phyloP scores from a whole-genome alignment of 2,113 vertebrate genomes.

The Odobenus rosmarus region DNA sequence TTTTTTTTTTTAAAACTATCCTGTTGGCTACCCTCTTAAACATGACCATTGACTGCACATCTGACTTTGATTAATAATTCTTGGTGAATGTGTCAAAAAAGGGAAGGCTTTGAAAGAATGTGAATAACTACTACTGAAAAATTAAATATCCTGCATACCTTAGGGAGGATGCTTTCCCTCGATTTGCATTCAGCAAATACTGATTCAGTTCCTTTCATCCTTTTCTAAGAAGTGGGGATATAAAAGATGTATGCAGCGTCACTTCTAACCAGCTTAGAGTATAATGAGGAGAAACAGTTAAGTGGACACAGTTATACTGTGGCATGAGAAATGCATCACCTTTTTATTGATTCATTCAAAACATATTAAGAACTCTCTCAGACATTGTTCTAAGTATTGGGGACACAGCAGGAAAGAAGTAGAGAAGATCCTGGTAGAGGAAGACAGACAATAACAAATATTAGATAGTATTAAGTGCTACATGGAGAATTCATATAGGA shows the following conservation, averaged over 20 bases:
- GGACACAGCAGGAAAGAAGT: not conserved
- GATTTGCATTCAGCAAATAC: not conserved
- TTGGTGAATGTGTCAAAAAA: slow-evolving; percentile 46
- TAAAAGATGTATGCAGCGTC: not conserved
- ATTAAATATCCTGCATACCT: not conserved
- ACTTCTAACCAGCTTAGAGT: not conserved
- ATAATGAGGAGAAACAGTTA: not conserved
- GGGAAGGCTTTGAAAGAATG: slow-evolving; percentile 20
- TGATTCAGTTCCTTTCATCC: not conserved
- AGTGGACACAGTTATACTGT: not conserved
- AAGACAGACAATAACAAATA: not conserved
- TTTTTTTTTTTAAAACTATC: not conserved
- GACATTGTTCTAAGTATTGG: not conserved
- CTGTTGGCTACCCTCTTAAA: not conserved
- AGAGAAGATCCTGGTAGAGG: not conserved
- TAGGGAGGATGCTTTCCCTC: not conserved
- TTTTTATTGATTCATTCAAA: not conserved
- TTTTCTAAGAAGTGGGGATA: not conserved
- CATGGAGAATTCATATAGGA: not conserved
- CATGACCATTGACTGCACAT: not conserved
- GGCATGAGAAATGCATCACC: not conserved
- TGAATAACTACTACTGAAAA: not conserved
- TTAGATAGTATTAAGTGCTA: not conserved
- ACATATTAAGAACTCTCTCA: not conserved
- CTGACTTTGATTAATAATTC: not conserved